Evolutionary conservation across 2,113 vertebrate species (phyloP), one percentile per base, ranked within the genome.

Genomic region (Hippolais icterina): DNA sequence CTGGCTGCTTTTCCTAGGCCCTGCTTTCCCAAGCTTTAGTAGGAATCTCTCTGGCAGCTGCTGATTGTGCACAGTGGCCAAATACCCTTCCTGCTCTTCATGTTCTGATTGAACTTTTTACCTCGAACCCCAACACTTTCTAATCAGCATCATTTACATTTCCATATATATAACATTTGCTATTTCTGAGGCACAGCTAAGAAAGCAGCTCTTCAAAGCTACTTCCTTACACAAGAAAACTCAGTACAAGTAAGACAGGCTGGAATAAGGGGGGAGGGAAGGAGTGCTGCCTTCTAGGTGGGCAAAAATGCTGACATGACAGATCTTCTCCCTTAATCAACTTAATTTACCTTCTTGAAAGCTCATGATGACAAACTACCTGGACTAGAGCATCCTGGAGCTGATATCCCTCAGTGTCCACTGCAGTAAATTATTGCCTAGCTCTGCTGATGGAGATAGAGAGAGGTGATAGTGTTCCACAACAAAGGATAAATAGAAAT

Each of bases 401-500:
- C 77, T n/a, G 83, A 95, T 96, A 97, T 89, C 82, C 46, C 74
- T 94, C 87, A 92, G 89, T 15, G 20, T 97, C 83, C 41, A 4
- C 83, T 44, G 80, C 42, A 80, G 81, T 97, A 96, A 98, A 97
- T 97, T 96, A 98, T 93, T 91, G 68, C 72, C 93, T 68, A 52
- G 89, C 96, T 94, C 88, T 93, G 68, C 87, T 96, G 95, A 96
- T 91, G 84, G 91, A 97, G 96, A 98, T 82, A 52, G 90, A 97
- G 89, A 94, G 63, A 59, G 56, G 72, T 85, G 92, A 96, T 92
- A 94, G 80, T 47, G 83, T 91, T 96, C 90, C 52, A 61, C 89
- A 96, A 97, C 79, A 89, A 97, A 95, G 93, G 95, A 96, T 92
- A 97, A 97, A 97, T 85, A 91, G 81, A 70, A 96, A 95, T 95